phyloP scores from a whole-genome alignment of 2,888 invertebrate genomes.

The Mythimna albipuncta region DNA sequence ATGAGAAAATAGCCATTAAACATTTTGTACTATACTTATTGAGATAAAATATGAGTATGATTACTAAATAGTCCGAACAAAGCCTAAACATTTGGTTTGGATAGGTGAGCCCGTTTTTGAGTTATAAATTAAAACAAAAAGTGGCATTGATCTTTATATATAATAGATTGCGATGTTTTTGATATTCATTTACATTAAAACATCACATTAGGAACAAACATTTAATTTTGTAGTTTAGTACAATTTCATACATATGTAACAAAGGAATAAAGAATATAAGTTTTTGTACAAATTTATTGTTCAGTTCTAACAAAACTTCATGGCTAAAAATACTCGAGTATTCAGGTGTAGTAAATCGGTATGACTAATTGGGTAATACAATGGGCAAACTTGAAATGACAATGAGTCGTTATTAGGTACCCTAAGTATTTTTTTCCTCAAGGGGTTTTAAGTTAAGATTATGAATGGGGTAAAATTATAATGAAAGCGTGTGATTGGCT shows the following conservation, averaged over 20 bases:
- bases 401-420: constrained; percentile 7
- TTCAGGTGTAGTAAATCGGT: constrained; percentile 34
- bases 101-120: too few species aligned
- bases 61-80: not conserved
- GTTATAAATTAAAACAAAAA: too few species aligned
- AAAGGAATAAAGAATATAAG: constrained; percentile 28
- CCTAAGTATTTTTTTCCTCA: constrained; percentile 11
- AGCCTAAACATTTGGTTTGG: too few species aligned
- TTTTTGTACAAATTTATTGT: constrained; percentile 4
- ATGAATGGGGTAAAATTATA: constrained; percentile 84
- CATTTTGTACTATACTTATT: not conserved
- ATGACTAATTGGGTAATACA: constrained; percentile 41
- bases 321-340: constrained; percentile 31
- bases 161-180: too few species aligned
- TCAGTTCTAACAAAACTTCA: constrained; percentile 27
- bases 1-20: not conserved
- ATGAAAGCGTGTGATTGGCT: constrained; percentile 80
- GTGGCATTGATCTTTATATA: too few species aligned
- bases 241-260: not conserved
- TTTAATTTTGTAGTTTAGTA: not conserved
- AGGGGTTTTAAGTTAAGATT: constrained; percentile 55
- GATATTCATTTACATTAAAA: not conserved
- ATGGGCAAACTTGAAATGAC: constrained; percentile 6
- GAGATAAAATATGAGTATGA: not conserved
- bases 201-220: constrained; percentile 1